Evolutionary conservation across 1,140 invertebrate genomes (phyloP).

Genomic region (Diorhabda carinulata): DNA sequence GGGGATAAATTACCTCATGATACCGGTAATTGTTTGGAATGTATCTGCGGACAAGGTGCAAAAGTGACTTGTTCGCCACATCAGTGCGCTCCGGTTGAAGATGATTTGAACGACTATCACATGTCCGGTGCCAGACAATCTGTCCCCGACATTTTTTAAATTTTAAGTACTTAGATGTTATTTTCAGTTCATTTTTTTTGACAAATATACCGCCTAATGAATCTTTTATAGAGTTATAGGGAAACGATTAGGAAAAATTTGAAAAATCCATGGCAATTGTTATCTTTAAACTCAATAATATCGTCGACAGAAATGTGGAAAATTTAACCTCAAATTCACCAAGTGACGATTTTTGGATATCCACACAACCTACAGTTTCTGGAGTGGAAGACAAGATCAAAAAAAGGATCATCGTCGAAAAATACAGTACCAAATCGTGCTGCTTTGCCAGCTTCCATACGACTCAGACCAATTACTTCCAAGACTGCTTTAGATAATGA

Average conservation of each 20-base stretch:
- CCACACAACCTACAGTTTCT: neutral
- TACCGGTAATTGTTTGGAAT: conserved; percentile 66
- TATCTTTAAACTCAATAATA: too few species aligned
- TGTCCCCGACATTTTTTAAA: conserved; percentile 40
- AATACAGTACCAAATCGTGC: neutral
- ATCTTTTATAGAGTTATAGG: neutral
- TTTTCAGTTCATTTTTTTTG: neutral
- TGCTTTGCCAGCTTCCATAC: neutral
- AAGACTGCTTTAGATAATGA: neutral
- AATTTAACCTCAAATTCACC: neutral
- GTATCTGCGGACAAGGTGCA: conserved; percentile 60
- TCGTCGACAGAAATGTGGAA: neutral
- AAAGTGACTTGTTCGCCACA: conserved; percentile 63
- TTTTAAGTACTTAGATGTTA: neutral
- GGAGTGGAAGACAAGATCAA: neutral
- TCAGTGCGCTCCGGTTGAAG: conserved; percentile 42
- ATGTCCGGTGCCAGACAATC: conserved; percentile 39
- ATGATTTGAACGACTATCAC: conserved; percentile 45
- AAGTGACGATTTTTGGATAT: neutral
- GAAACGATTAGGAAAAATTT: too few species aligned
- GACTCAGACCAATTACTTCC: neutral
- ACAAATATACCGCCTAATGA: neutral
- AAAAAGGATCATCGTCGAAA: neutral
- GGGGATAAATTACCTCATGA: conserved; percentile 62
- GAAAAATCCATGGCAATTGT: too few species aligned